Evolutionary conservation across 2,113 vertebrate genomes (phyloP), one percentile per base, ranked within the genome.

Genomic region (Fregetta grallaria): DNA sequence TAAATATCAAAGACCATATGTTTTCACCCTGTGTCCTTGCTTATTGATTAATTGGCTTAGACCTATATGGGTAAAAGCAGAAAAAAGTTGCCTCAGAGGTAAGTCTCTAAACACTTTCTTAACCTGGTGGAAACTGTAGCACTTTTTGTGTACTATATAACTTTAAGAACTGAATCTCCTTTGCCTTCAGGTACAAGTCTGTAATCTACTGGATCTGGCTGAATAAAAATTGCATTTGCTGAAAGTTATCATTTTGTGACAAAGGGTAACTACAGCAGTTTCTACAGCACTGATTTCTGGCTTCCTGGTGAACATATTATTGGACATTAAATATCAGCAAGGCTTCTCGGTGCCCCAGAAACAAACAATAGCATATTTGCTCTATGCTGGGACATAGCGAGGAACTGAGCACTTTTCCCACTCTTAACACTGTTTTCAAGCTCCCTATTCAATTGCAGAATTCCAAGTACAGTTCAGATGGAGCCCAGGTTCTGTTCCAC

Each of bases 1-100:
- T 98, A 98, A 98, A 98, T 98, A 98, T 97, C 96, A 98, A 98
- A 98, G 96, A 97, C 93, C 86, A 83, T 97, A 97, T 97, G 96
- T 97, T 98, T 98, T 97, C 96, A 97, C 77, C 90, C 45, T 45
- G 67, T 88, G 86, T 98, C 83, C 91, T 98, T 96, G 88, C 73
- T 97, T 98, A 97, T 98, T 97, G 97, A 98, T 96, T 98, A 97
- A 97, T 94, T 97, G 79, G 76, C 80, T 94, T 94, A 94, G 80
- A 86, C 88, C 79, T 96, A 62, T 96, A 92, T 40, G 79, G 87
- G 85, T 90, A 94, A 97, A 96, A 96, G 68, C 68, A 62, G 58
- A 61, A 55, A 70, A 74, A 91, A 78, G 44, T 79, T 70, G 42
- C 52, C 90, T 92, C 73, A 52, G n/a, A 95, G 71, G 55, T 80